A percentile compares a stretch with the other conserved stretches of the same genome.
These are phyloP conservation scores for Ceyx erithaca DNA, from an alignment of 2,797 vertebrate species.

Conservation along the genomic window DNA sequence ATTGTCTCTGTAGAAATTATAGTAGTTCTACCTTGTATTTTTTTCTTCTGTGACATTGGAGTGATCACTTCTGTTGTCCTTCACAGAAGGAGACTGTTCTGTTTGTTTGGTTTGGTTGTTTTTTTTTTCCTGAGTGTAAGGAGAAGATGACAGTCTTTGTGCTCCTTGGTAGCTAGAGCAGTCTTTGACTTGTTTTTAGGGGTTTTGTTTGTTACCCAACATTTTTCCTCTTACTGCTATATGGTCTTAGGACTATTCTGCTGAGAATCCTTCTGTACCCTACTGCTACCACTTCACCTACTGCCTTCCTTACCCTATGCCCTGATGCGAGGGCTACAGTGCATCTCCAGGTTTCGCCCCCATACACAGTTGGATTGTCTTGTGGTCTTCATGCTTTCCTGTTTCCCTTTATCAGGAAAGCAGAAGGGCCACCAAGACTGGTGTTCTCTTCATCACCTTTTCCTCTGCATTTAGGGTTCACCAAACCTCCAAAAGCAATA, in stretches of 20 bases:
- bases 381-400: background rate
- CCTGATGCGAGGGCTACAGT: background rate
- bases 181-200: background rate
- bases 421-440: background rate
- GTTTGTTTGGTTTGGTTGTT: background rate
- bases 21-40: background rate
- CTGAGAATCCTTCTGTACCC: background rate
- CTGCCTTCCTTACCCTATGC: background rate
- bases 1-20: slow-evolving; percentile 23
- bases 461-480: background rate
- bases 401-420: background rate
- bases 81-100: background rate
- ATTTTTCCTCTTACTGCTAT: background rate
- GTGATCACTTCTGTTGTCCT: background rate
- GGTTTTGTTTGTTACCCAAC: background rate
- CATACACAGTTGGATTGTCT: fast-evolving
- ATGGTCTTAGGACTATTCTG: background rate
- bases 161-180: background rate
- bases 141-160: background rate
- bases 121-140: background rate
- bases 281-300: background rate
- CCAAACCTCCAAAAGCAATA: background rate
- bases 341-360: background rate
- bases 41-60: background rate
- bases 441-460: background rate